Conservation (phyloP, 2,888 invertebrate species). For the Sipunculus nudus region DNA sequence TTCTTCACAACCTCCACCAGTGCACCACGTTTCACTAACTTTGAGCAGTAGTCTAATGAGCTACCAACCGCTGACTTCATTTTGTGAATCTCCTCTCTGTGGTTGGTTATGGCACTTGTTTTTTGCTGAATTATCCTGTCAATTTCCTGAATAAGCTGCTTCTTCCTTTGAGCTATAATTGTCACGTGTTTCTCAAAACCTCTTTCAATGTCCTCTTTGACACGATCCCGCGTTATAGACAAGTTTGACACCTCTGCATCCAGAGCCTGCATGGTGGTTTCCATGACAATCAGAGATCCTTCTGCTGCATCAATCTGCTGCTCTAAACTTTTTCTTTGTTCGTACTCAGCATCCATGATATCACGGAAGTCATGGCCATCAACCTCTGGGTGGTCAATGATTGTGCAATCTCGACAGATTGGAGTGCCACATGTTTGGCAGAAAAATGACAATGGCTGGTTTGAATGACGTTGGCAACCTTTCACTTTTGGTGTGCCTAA, state of each 20-base stretch:
- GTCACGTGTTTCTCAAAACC: conserved; percentile 23
- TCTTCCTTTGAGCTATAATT: conserved; percentile 17
- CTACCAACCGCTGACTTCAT: background rate
- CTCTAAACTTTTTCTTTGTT: conserved; percentile 21
- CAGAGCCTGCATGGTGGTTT: conserved; percentile 15
- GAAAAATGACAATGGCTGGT: conserved; percentile 39
- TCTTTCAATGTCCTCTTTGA: conserved; percentile 20
- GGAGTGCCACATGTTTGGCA: conserved; percentile 28
- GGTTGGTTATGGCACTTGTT: conserved; percentile 19
- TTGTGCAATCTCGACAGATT: conserved; percentile 38
- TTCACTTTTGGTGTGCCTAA: conserved; percentile 17
- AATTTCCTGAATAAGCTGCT: conserved; percentile 18
- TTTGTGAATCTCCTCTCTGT: conserved; percentile 11
- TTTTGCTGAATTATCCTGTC: too few species aligned
- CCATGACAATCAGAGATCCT: background rate
- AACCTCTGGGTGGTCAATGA: conserved; percentile 34
- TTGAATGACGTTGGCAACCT: conserved; percentile 33
- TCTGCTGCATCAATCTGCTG: conserved; percentile 16
- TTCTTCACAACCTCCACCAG: conserved; percentile 19
- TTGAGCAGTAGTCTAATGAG: conserved; percentile 10
- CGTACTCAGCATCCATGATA: conserved; percentile 23
- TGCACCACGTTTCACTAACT: conserved; percentile 13
- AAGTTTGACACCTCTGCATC: conserved; percentile 21
- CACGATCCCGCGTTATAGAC: conserved; percentile 13
- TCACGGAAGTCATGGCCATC: conserved; percentile 33